Base-by-base conservation (phyloP, 2,888 invertebrate genomes). In the Archaeoteleia sp. region DNA sequence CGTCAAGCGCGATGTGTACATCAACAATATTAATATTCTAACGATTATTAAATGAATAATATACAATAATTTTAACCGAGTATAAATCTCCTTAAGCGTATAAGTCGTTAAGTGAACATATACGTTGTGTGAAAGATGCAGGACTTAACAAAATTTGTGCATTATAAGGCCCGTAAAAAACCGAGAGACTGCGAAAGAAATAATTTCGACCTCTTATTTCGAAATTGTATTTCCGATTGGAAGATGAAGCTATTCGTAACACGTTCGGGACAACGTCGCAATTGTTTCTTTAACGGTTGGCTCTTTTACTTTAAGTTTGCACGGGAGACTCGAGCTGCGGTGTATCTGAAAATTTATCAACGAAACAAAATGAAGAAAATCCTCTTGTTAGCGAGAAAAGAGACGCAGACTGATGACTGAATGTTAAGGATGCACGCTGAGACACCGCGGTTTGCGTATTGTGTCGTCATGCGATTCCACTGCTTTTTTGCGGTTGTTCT, bases 1-100 rank as follows among this genome's bases (percentile, higher is more conserved):
- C 54, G 30, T 57, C 29, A 61, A 66, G 70, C 71, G 74, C 71
- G 72, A 74, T 71, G 75, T 76, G 74, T 81, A 76, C 75, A 79
- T 79, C 75, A 79, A 74, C 71, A 78, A 79, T 78, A 82, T 79
- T 78, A 58, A 78, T 83, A 83, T 79, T 81, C 74, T 82, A 82
- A 81, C 74, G 74, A 79, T 81, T 80, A 79, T 75, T 80, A 78
- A 72, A 78, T 75, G 74, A 81, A 74, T 79, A 78, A 78, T 80
- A 79, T 81, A 80, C 77, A 79, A 79, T 82, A 82, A 82, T 80
- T 80, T 80, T 80, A 81, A 80, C 71, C 39, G 72, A 78, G 71
- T 71, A 75, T 76, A 78, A 77, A 72, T 62, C 74, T 77, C 73
- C 71, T 74, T 76, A 73, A 73, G 70, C 73, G 73, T 75, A 66